phyloP scores from a whole-genome alignment of 2,113 vertebrate genomes.

The Paralichthys olivaceus region DNA sequence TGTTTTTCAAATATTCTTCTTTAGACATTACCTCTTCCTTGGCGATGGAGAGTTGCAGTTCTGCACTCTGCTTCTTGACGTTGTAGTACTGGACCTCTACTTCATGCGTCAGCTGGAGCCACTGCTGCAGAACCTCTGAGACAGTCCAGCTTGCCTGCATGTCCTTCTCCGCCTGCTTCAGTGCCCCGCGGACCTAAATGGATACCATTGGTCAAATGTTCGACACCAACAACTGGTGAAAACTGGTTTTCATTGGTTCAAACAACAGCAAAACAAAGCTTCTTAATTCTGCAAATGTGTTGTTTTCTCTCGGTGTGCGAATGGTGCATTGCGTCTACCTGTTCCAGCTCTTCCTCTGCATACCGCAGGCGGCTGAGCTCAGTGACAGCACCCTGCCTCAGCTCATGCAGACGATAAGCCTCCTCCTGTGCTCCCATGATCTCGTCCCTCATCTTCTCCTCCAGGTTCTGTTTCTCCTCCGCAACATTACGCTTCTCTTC shows the following conservation, averaged over 20 bases:
- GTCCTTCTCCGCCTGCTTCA: constrained; percentile 82
- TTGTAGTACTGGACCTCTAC: constrained; percentile 98
- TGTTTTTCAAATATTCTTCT: not conserved
- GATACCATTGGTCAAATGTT: not conserved
- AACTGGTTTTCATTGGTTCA: not conserved
- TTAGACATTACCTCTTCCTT: constrained; percentile 91
- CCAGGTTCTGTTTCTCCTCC: constrained; percentile 95
- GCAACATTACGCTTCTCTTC: constrained; percentile 96
- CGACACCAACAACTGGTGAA: not conserved
- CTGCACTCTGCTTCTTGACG: constrained; percentile 94
- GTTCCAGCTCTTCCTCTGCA: constrained; percentile 94
- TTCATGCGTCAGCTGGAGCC: constrained; percentile 96
- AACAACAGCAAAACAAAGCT: not conserved
- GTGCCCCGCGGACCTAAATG: constrained; percentile 74
- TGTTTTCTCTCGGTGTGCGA: not conserved
- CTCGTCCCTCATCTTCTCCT: constrained; percentile 97
- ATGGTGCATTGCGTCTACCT: constrained; percentile 78
- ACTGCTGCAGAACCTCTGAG: constrained; percentile 92
- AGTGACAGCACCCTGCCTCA: constrained; percentile 92
- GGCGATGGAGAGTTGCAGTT: constrained; percentile 89
- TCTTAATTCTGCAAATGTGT: not conserved
- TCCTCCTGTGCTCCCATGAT: constrained; percentile 95
- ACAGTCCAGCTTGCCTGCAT: constrained; percentile 75
- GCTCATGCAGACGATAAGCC: constrained; percentile 88
- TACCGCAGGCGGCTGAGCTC: constrained; percentile 94